phyloP scores from a whole-genome alignment of 2,113 vertebrate species.

The Perca schrenkii region DNA sequence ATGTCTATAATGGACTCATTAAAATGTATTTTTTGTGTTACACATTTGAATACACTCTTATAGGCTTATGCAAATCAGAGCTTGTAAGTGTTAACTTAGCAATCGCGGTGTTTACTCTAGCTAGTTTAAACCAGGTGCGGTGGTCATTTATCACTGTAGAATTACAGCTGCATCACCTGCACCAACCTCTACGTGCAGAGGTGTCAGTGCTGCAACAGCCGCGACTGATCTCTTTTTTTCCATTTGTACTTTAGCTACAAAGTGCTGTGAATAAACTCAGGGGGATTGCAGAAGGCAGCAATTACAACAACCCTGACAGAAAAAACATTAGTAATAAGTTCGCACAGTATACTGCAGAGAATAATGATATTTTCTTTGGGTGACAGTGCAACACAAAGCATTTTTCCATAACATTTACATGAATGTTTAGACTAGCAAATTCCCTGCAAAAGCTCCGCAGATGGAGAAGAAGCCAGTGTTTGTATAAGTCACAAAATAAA shows the following conservation, averaged over 20 bases:
- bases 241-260: background rate
- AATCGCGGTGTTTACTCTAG: conserved; percentile 65
- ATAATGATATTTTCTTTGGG: conserved; percentile 63
- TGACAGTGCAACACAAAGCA: conserved; percentile 53
- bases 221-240: conserved; percentile 17
- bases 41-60: conserved; percentile 71
- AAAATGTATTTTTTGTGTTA: background rate
- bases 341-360: conserved; percentile 9
- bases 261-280: background rate
- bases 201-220: conserved; percentile 2
- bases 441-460: conserved; percentile 67
- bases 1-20: too few species aligned
- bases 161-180: conserved; percentile 56
- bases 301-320: conserved; percentile 43
- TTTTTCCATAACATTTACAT: conserved; percentile 88
- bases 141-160: conserved; percentile 52
- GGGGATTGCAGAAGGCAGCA: conserved; percentile 13
- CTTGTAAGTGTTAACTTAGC: conserved; percentile 73
- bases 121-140: conserved; percentile 65
- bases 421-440: conserved; percentile 85
- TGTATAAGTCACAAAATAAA: conserved; percentile 41
- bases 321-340: conserved; percentile 46
- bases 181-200: conserved; percentile 14
- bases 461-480: conserved; percentile 69
- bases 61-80: conserved; percentile 69